These are phyloP conservation scores for Malurus leucopterus DNA, from an alignment of 2,797 vertebrate genomes.

Conservation along the genomic window DNA sequence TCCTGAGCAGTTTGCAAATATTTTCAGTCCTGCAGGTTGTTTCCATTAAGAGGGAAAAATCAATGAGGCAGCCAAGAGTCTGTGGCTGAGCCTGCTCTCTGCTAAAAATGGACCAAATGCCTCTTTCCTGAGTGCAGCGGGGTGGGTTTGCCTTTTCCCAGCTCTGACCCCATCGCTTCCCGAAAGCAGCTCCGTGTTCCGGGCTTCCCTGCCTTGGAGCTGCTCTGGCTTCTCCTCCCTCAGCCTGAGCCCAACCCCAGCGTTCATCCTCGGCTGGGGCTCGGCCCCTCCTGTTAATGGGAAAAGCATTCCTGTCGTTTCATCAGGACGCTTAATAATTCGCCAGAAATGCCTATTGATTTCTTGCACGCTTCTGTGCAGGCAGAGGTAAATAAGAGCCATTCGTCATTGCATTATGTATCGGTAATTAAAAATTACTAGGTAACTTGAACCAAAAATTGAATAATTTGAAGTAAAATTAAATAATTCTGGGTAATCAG, in stretches of 20 bases:
- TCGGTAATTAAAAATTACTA: slow-evolving; percentile 62
- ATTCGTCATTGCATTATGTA: slow-evolving; percentile 41
- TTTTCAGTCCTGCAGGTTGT: slow-evolving; percentile 59
- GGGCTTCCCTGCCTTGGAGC: not conserved
- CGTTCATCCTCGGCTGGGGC: not conserved
- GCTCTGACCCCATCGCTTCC: not conserved
- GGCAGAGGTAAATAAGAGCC: slow-evolving; percentile 59
- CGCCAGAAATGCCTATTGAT: slow-evolving; percentile 57
- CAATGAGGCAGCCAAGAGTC: slow-evolving; percentile 51
- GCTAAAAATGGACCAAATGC: slow-evolving; percentile 13
- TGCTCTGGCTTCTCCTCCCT: not conserved
- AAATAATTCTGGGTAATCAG: slow-evolving; percentile 60
- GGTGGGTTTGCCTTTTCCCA: not conserved
- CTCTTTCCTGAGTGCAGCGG: not conserved
- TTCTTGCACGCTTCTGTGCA: slow-evolving; percentile 22
- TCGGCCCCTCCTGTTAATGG: not conserved
- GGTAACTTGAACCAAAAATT: slow-evolving; percentile 58
- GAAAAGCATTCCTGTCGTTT: slow-evolving; percentile 35
- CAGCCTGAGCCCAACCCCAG: rapidly evolving
- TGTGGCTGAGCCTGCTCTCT: slow-evolving; percentile 20
- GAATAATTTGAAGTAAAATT: slow-evolving; percentile 54
- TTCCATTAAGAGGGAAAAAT: slow-evolving; percentile 58
- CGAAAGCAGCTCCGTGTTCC: not conserved
- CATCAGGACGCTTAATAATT: slow-evolving; percentile 15
- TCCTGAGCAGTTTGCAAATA: slow-evolving; percentile 56